Evolutionary conservation across 2,797 vertebrate genomes (phyloP).

Genomic region (Phaenicophaeus curvirostris): DNA sequence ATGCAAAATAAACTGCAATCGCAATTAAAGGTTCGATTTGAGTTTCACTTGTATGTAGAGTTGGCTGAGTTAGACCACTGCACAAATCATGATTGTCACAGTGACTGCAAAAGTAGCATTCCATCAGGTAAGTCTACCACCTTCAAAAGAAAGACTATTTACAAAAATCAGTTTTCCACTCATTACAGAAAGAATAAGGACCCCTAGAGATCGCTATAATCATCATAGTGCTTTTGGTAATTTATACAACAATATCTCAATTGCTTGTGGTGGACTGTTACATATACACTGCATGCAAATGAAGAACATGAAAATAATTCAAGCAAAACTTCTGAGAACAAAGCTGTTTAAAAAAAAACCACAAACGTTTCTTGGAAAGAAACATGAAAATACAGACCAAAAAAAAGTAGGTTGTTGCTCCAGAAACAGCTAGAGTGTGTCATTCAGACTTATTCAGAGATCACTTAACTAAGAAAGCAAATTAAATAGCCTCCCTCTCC

Average conservation of each 20-base stretch:
- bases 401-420: conserved; percentile 15
- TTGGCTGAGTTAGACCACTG: background rate
- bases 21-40: background rate
- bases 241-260: background rate
- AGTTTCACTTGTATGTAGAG: background rate
- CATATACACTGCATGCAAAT: background rate
- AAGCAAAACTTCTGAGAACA: background rate
- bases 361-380: background rate
- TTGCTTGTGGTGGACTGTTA: background rate
- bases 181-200: background rate
- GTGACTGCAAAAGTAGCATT: background rate
- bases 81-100: background rate
- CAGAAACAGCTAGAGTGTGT: conserved; percentile 29
- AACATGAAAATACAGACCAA: conserved; percentile 1
- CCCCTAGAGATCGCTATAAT: background rate
- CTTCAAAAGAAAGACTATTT: conserved; percentile 22
- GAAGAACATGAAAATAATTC: conserved; percentile 24
- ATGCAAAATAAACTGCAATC: background rate
- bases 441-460: conserved; percentile 9
- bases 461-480: conserved; percentile 25
- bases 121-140: background rate
- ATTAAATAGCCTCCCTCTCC: background rate
- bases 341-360: background rate
- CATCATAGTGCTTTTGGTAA: background rate
- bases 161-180: conserved; percentile 27